These are phyloP conservation scores for Teleiodes luculella DNA, from an alignment of 2,888 invertebrate species.

Conservation along the genomic window DNA sequence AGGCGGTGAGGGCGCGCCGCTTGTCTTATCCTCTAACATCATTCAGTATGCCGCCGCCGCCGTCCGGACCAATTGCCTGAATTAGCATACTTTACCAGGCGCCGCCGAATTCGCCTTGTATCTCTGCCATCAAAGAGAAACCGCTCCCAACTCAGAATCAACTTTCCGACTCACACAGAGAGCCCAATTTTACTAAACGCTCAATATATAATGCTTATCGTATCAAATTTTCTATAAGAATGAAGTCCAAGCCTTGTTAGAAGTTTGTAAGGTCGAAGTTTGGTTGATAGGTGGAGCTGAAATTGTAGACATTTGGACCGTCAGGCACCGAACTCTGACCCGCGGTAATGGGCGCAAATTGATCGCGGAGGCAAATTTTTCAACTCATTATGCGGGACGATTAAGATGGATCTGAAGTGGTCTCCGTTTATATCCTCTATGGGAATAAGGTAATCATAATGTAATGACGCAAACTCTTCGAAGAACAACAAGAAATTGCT, in stretches of 20 bases:
- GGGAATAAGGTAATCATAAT: not conserved
- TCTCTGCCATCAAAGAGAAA: conserved; percentile 49
- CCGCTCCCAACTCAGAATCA: conserved; percentile 37
- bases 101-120: conserved; percentile 62
- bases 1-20: conserved; percentile 6
- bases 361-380: conserved; percentile 58
- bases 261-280: conserved; percentile 24
- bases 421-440: not conserved
- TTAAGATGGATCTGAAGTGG: not conserved
- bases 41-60: conserved; percentile 47
- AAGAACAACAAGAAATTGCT: too few species aligned
- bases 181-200: conserved; percentile 28
- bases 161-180: conserved; percentile 28
- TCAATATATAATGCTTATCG: conserved; percentile 5
- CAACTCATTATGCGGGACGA: conserved; percentile 44
- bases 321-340: conserved; percentile 58
- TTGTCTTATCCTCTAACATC: conserved; percentile 31
- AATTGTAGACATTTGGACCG: conserved; percentile 38
- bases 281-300: conserved; percentile 20
- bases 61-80: conserved; percentile 52
- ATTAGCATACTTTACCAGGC: conserved; percentile 67
- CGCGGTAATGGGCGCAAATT: conserved; percentile 61
- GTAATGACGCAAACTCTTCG: not conserved
- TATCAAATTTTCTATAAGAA: not conserved
- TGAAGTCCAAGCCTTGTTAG: conserved; percentile 23